A percentile compares a stretch with the other conserved stretches of the same genome.
phyloP scores from a whole-genome alignment of 2,113 vertebrate species.

The Neodon shergylaensis region DNA sequence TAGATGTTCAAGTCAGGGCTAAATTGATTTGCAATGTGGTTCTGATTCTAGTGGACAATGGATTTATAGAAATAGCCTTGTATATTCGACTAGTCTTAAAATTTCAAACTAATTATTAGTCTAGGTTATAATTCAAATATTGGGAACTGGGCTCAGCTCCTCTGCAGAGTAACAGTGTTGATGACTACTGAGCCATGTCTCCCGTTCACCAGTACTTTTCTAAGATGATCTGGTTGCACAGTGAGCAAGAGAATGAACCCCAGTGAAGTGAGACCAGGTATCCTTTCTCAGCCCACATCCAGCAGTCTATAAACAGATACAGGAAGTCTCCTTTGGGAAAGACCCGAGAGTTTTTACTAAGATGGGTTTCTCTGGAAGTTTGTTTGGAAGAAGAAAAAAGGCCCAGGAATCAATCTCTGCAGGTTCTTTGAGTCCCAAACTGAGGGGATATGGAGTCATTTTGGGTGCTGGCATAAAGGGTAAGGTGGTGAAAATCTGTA shows the following conservation, averaged over 20 bases:
- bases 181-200: not conserved
- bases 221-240: too few relatives aligned
- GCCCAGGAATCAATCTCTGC: not conserved
- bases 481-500: not conserved
- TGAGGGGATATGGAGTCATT: fast-evolving
- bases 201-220: not conserved
- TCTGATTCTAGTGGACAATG: not conserved
- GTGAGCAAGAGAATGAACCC: not conserved
- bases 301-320: not conserved
- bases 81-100: not conserved
- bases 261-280: not conserved
- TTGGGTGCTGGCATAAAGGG: not conserved
- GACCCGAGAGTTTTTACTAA: not conserved
- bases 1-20: not conserved
- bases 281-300: fast-evolving
- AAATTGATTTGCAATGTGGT: not conserved
- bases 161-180: not conserved
- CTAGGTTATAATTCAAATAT: not conserved
- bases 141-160: not conserved
- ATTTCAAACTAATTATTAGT: not conserved
- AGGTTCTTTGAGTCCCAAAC: not conserved
- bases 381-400: not conserved
- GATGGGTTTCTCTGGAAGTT: not conserved
- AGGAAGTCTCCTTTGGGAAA: not conserved
- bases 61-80: not conserved